These are phyloP conservation scores for Oostethus manadensis DNA, from an alignment of 2,113 vertebrate genomes.

Conservation along the genomic window DNA sequence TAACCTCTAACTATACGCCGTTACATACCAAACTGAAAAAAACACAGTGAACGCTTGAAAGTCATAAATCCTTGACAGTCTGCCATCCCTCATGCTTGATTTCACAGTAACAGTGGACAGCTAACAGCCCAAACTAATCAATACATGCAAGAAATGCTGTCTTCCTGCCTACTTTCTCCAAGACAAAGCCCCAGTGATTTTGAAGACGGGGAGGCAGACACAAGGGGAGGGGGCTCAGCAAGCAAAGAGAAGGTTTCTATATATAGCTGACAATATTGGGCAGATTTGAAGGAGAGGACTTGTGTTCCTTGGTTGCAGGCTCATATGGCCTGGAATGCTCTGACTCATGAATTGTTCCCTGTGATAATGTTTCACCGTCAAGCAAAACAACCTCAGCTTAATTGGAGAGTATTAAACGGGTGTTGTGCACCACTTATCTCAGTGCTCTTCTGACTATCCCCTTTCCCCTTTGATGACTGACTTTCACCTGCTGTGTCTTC, in stretches of 20 bases:
- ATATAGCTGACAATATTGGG: conserved; percentile 96
- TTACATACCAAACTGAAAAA: conserved; percentile 34
- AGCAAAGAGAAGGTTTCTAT: conserved; percentile 67
- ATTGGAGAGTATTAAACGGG: conserved; percentile 79
- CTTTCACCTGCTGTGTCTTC: conserved; percentile 65
- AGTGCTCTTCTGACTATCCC: conserved; percentile 84
- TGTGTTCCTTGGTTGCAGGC: conserved; percentile 79
- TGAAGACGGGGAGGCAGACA: conserved; percentile 50
- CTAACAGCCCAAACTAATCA: conserved; percentile 60
- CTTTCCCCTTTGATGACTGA: conserved; percentile 76
- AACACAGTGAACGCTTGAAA: conserved; percentile 11
- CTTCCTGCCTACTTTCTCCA: conserved; percentile 50
- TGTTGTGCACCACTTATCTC: conserved; percentile 67
- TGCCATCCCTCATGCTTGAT: conserved; percentile 43
- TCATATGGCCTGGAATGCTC: conserved; percentile 95
- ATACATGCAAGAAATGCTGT: conserved; percentile 62
- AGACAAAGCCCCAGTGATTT: conserved; percentile 71
- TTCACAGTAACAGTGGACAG: conserved; percentile 64
- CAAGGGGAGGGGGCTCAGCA: conserved; percentile 36
- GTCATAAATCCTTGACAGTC: conserved; percentile 45
- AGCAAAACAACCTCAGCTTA: conserved; percentile 85
- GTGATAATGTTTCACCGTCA: conserved; percentile 98
- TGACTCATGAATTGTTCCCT: conserved; percentile 98
- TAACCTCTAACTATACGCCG: conserved; percentile 32
- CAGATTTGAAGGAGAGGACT: conserved; percentile 86